These are phyloP conservation scores for Petroica traversi DNA, from an alignment of 2,113 vertebrate species.

Conservation along the genomic window DNA sequence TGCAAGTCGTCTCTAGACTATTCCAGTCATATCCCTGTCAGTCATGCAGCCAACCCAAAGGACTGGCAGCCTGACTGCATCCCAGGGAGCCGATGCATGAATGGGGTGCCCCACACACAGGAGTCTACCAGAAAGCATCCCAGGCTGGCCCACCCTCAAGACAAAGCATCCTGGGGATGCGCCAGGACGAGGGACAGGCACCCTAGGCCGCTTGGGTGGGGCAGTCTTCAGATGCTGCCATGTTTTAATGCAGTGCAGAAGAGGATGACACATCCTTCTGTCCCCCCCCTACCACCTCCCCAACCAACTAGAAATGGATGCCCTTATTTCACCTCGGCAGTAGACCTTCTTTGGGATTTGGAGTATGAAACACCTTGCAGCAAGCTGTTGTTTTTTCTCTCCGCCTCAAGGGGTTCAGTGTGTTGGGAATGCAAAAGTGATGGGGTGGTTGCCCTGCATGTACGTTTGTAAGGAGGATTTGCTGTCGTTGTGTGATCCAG, in stretches of 20 bases:
- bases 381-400: background rate
- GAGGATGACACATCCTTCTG: background rate
- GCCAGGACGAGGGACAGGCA: background rate
- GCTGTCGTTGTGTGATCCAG: background rate
- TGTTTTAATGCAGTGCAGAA: background rate
- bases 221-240: conserved; percentile 24
- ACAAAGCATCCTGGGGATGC: background rate
- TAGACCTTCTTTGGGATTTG: background rate
- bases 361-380: background rate
- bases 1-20: background rate
- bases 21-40: background rate
- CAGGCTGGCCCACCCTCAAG: background rate
- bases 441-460: background rate
- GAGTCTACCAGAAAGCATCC: background rate
- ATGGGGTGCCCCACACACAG: rapidly evolving
- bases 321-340: background rate
- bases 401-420: rapidly evolving
- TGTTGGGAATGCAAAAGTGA: background rate
- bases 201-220: conserved; percentile 44
- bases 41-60: background rate
- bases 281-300: no score
- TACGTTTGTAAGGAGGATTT: background rate
- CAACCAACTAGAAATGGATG: background rate
- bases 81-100: rapidly evolving
- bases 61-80: background rate